Base-by-base conservation (phyloP, 2,113 vertebrate species). In the Hippocampus comes region DNA sequence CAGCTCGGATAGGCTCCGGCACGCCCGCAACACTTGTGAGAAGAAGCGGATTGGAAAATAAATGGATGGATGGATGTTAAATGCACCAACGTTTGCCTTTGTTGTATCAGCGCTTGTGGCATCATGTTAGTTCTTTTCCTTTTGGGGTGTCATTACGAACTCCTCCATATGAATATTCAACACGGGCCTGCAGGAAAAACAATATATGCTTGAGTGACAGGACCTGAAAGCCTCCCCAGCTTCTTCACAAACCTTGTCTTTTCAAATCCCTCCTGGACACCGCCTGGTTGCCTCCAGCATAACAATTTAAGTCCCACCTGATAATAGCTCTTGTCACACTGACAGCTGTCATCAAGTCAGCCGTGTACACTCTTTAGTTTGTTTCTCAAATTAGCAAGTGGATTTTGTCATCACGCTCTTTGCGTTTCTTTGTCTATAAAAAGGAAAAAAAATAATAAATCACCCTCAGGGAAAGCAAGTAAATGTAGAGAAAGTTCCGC, bases 271-370 rank as follows among this genome's bases (percentile, higher is more conserved):
- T 86, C 78, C 82, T 90, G 78, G 85, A 91, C 83, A 82, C 90
- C 85, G 86, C 88, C 90, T 91, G 86, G 74, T n/a, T 89, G 83
- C 88, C 80, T 89, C 68, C 67, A 71, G 87, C 86, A 87, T 84
- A 90, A 91, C 83, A 90, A 92, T 89, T 89, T 79, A 82, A 89
- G 89, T 92, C 86, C 88, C 91, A 89, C 89, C 68, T 82, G 87
- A 89, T 92, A 89, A 87, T 89, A 80, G 77, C 78, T 86, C 84
- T 80, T 81, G 85, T 76, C 74, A 82, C 87, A 55, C 72, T 86
- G 89, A 90, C 88, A 91, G 86, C 90, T 89, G 83, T 88, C 89
- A 85, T 89, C 55, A 74, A 86, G 68, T 87, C 73, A 79, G 63
- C 79, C 72, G 77, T 89, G 85, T 84, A 91, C 83, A 79, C 85